Evolutionary conservation across 2,113 vertebrate species (phyloP).

Genomic region (Lepisosteus oculatus): DNA sequence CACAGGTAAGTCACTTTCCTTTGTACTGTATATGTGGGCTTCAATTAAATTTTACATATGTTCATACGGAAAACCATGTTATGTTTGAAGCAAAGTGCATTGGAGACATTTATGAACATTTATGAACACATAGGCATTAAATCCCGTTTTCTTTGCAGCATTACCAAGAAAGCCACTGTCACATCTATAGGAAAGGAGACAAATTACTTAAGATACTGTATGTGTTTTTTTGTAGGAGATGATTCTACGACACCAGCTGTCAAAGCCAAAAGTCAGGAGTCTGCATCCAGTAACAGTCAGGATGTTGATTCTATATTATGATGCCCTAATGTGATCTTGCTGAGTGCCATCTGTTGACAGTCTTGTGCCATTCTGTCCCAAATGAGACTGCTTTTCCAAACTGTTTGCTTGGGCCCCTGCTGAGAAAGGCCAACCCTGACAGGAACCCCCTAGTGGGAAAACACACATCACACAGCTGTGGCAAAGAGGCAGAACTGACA

Average conservation of each 20-base stretch:
- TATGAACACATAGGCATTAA: too few species aligned
- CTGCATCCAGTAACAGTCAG: not conserved
- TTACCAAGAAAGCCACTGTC: too few species aligned
- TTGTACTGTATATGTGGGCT: too few species aligned
- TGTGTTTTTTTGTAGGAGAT: too few species aligned
- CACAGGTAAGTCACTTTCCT: too few species aligned
- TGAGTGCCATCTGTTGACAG: constrained; percentile 46
- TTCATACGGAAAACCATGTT: too few species aligned
- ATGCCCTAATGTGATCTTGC: not conserved
- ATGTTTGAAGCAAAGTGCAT: too few species aligned
- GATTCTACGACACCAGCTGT: too few species aligned
- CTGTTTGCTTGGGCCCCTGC: constrained; percentile 57
- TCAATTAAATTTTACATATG: too few species aligned
- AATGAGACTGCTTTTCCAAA: constrained; percentile 50
- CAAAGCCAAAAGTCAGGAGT: not conserved
- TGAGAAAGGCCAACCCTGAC: constrained; percentile 58
- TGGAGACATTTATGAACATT: too few species aligned
- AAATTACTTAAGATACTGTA: not conserved
- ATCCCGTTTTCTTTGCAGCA: too few species aligned
- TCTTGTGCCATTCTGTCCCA: constrained; percentile 54
- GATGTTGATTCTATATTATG: not conserved
- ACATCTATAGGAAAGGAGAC: not conserved
- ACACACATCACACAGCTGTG: constrained; percentile 53
- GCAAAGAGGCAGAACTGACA: constrained; percentile 35
- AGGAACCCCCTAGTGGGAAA: constrained; percentile 62